Evolutionary conservation across 2,113 vertebrate genomes (phyloP), one percentile per base, ranked within the genome.

Genomic region (Microcebus tavaratra): DNA sequence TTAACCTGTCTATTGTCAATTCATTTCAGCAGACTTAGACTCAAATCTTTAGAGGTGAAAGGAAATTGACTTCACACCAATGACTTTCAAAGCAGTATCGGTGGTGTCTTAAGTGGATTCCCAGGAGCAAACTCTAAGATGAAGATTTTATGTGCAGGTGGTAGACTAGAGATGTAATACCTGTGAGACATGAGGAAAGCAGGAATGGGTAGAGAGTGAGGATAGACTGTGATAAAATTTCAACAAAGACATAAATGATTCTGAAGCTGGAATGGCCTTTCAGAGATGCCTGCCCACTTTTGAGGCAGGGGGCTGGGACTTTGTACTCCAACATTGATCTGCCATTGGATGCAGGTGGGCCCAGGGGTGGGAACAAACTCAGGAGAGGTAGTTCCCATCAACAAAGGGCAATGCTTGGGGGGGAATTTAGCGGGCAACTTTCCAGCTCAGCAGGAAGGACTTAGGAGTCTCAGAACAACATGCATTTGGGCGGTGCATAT

Each of bases 401-500:
- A 9, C 42, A 21, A 12, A 42, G 15, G 7, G 29, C 31, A 23
- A 15, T 1, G 6, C 3, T 36, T 65, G 14, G 42, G 39, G 23
- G 21, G 8, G 17, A 42, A 27, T 12, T 34, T 1, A 12, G 29
- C 36, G 4, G 15, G 23, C 7, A 48, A 0, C 8, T 27, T 45
- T 15, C 45, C 8, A 31, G 3, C 65, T 61, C 25, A 29, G 23
- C 25, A 75, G 18, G 34, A 61, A 18, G 59, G 55, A 12, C 23
- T 0, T 0, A 1, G n/a, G 42, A 25, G 29, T 31, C 45, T 73
- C 70, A 27, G 34, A 21, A 12, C 15, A 42, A 25, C 39, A 3
- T 0, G 6, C 13, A 34, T 1, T 3, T 11, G 39, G 9, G 18
- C 8, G 4, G 18, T 9, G 9, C 55, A 18, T 53, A 15, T 2